A percentile compares a stretch with the other conserved stretches of the same genome.
These are phyloP conservation scores for Aproaerema taeniolella DNA, from an alignment of 2,888 invertebrate species.

Conservation along the genomic window DNA sequence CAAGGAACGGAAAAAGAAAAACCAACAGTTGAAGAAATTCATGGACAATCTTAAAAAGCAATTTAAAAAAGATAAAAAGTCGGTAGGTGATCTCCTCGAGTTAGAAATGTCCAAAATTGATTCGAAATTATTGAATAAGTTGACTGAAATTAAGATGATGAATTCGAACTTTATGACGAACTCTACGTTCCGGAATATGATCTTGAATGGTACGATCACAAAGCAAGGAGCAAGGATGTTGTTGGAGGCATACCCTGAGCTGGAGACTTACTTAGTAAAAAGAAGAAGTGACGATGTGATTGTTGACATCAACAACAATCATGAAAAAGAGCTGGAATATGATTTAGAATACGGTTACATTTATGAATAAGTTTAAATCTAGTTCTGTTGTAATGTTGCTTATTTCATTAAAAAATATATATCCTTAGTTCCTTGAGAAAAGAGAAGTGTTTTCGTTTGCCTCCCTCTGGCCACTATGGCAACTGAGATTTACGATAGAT, in stretches of 20 bases:
- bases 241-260: constrained; percentile 46
- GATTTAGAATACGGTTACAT: constrained; percentile 55
- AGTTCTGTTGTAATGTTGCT: too few relatives aligned
- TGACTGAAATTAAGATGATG: constrained; percentile 36
- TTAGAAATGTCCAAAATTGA: constrained; percentile 45
- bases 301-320: neutral
- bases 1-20: constrained; percentile 41
- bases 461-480: too few relatives aligned
- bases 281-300: neutral
- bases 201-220: constrained; percentile 46
- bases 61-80: constrained; percentile 46
- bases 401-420: too few relatives aligned
- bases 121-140: constrained; percentile 26
- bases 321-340: constrained; percentile 34
- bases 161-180: constrained; percentile 45
- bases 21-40: constrained; percentile 52
- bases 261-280: constrained; percentile 26
- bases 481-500: too few relatives aligned
- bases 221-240: constrained; percentile 35
- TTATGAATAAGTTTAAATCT: too few relatives aligned
- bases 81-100: constrained; percentile 48
- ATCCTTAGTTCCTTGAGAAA: too few relatives aligned
- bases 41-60: constrained; percentile 48
- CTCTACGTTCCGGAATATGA: constrained; percentile 45
- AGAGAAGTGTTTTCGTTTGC: too few relatives aligned